Evolutionary conservation across 2,888 invertebrate genomes (phyloP), one percentile per base, ranked within the genome.

Genomic region (Thymelicus lineola): DNA sequence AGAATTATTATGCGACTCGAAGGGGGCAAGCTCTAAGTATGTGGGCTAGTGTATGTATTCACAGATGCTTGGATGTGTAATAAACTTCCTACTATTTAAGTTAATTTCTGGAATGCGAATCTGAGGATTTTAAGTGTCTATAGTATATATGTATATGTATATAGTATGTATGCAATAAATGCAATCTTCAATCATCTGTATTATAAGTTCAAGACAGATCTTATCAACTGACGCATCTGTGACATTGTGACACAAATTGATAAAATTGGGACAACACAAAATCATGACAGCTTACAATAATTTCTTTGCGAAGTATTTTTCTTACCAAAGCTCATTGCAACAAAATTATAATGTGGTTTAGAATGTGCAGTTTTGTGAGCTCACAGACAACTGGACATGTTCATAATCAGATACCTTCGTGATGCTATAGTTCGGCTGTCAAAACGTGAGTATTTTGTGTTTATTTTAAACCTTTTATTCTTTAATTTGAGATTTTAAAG

Each of bases 181-280:
- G 50, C 3, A 38, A 59, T 48, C n/a, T 60, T 66, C 66, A 42
- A 60, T 64, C 59, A 45, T 42, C 20, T 38, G 28, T 55, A 55
- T 58, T 66, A 46, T 50, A 71, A 67, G 66, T 71, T 67, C 63
- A 71, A 66, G 66, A 63, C 53, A 66, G 64, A 58, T 62, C 38
- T 66, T 70, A 72, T 70, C 72, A 70, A 62, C 28, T 66, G 65
- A 70, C 66, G 35, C 45, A 53, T 14, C 35, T 42, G 59, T 35
- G 57, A 50, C 58, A 42, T 62, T 50, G 66, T 59, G 59, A 59
- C 59, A 59, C 42, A 15, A 14, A 7, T 46, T 65, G 57, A 65
- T 65, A 58, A 58, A 38, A 59, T 58, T 48, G 58, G 58, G 48
- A 58, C 28, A 42, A 66, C 17, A 28, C 57, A 46, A 66, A 66